These are phyloP conservation scores for Eleutherodactylus coqui DNA, from an alignment of 2,797 vertebrate genomes.

Conservation along the genomic window DNA sequence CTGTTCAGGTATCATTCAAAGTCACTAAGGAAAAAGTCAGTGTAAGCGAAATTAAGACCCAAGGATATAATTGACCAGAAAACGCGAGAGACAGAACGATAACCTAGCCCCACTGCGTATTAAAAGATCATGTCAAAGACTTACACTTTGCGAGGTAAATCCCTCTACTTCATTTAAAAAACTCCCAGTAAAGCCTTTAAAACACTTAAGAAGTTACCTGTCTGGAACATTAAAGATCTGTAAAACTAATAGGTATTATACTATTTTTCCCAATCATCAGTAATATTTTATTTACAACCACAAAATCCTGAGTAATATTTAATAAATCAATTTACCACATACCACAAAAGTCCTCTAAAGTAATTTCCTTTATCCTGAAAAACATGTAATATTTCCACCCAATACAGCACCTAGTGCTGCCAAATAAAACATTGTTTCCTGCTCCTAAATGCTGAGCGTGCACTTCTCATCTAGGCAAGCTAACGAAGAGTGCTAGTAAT, in stretches of 20 bases:
- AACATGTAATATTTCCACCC: constrained; percentile 41
- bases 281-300: constrained; percentile 55
- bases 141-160: constrained; percentile 66
- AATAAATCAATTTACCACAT: constrained; percentile 56
- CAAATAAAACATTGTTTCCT: constrained; percentile 44
- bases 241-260: constrained; percentile 55
- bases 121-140: constrained; percentile 60
- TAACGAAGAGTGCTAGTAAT: background rate
- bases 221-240: constrained; percentile 55
- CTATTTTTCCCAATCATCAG: constrained; percentile 53
- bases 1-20: constrained; percentile 57
- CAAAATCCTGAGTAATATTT: constrained; percentile 52
- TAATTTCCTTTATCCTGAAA: constrained; percentile 43
- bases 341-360: constrained; percentile 50
- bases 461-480: constrained; percentile 9
- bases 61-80: constrained; percentile 64
- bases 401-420: constrained; percentile 36
- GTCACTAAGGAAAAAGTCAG: constrained; percentile 59
- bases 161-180: constrained; percentile 64
- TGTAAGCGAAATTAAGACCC: constrained; percentile 67
- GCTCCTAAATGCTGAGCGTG: constrained; percentile 8
- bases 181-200: constrained; percentile 61
- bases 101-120: constrained; percentile 64
- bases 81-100: constrained; percentile 66
- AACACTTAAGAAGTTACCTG: constrained; percentile 64